Evolutionary conservation across 2,797 vertebrate species (phyloP), one percentile per base, ranked within the genome.

Genomic region (Manis pentadactyla): DNA sequence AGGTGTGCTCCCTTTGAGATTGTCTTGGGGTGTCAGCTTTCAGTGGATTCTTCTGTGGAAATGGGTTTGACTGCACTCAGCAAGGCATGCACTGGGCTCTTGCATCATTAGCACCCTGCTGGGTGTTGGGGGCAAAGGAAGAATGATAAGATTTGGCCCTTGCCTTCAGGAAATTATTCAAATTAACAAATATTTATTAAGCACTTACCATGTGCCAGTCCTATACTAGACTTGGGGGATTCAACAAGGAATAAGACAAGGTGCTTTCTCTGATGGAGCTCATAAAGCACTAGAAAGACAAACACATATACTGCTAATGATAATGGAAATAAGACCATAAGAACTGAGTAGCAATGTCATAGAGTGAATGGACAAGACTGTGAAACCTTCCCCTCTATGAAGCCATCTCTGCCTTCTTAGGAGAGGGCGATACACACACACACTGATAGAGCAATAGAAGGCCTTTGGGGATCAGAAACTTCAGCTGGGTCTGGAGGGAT

Each of bases 101-200:
- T 39, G 34, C 19, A 13, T 69, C 49, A 74, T 46, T 18, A 66
- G 42, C 37, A 18, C 46, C 81, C 27, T 19, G 42, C 46, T 51
- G 34, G 51, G 64, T 68, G n/a, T 17, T 69, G 34, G 29, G 27
- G 34, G 2, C 6, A 87, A 25, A 61, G 69, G 73, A 79, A 71
- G 53, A 92, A 66, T 53, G 59, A 78, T 53, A 77, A 63, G 34
- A 87, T 69, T 46, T 95, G 74, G 18, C 4, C 11, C 21, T 88
- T 57, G 63, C 27, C 3, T 77, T 79, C 4, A 66, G 49, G 37
- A 75, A 87, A 89, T 73, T 75, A 55, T 82, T 92, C 42, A 86
- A 53, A 68, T 7, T 71, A 46, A 71, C 11, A 18, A 71, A 63
- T 63, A 49, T 79, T 95, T 96, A 92, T 90, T 94, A 82, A 90